A percentile compares a stretch with the other conserved stretches of the same genome.
Evolutionary conservation across 2,113 vertebrate genomes (phyloP).

Genomic region (Suricata suricatta): DNA sequence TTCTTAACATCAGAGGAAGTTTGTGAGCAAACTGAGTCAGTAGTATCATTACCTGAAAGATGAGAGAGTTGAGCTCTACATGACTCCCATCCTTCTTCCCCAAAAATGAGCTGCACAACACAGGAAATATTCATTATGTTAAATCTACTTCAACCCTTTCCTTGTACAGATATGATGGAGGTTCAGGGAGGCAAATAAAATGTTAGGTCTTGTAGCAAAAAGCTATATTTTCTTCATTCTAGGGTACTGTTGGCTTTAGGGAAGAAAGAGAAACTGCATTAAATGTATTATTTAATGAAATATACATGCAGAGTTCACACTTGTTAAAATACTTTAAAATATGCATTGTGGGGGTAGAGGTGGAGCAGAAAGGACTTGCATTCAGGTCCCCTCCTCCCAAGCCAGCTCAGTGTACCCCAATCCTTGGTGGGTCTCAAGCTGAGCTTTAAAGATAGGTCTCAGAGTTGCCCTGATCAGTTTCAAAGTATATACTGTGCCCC

Average conservation of each 20-base stretch:
- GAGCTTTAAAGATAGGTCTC: not conserved
- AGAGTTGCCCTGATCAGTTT: not conserved
- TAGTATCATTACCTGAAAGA: not conserved
- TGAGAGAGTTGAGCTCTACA: not conserved
- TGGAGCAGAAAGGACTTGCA: not conserved
- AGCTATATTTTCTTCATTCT: not conserved
- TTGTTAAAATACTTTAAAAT: not conserved
- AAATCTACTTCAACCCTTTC: not conserved
- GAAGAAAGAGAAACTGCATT: not conserved
- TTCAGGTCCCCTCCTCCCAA: not conserved
- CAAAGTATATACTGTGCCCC: not conserved
- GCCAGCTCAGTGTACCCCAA: not conserved
- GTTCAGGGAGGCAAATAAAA: not conserved
- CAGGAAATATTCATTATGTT: not conserved
- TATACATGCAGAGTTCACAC: not conserved
- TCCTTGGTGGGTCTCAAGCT: not conserved
- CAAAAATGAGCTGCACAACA: not conserved
- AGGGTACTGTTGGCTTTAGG: not conserved
- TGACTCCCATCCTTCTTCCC: not conserved
- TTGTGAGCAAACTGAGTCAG: not conserved
- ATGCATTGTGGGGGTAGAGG: not conserved
- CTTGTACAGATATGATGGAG: not conserved
- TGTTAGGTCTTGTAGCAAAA: not conserved
- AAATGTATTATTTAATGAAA: not conserved
- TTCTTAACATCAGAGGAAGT: not conserved